Evolutionary conservation across 2,888 invertebrate genomes (phyloP).

Genomic region (Torymus tubicola): DNA sequence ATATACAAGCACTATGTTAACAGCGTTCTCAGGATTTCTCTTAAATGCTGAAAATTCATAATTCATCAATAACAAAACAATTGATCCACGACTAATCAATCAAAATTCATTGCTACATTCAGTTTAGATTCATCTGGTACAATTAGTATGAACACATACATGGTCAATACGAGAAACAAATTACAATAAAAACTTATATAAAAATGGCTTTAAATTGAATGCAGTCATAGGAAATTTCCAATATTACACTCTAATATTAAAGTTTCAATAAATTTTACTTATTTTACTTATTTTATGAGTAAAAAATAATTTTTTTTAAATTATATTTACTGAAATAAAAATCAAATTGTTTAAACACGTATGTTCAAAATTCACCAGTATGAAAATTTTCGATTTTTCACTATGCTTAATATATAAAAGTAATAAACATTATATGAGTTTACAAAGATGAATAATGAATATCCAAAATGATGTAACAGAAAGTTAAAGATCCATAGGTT

Average conservation of each 20-base stretch:
- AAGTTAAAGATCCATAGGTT: constrained; percentile 73
- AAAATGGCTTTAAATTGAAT: too few relatives aligned
- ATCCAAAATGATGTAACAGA: constrained; percentile 20
- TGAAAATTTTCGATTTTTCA: constrained; percentile 16
- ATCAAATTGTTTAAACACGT: constrained; percentile 8
- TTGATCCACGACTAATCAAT: too few relatives aligned
- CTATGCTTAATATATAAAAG: constrained; percentile 14
- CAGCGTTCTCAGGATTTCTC: background rate
- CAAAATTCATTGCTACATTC: too few relatives aligned
- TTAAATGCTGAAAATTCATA: background rate
- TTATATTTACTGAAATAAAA: constrained; percentile 1
- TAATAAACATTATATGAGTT: constrained; percentile 23
- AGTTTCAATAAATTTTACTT: too few relatives aligned
- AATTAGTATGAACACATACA: background rate
- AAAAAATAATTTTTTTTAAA: background rate
- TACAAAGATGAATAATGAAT: constrained; percentile 32
- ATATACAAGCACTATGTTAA: constrained; percentile 9
- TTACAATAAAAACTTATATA: too few relatives aligned
- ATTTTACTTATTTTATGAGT: too few relatives aligned
- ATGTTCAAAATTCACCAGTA: constrained; percentile 7
- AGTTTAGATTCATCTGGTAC: background rate
- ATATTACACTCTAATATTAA: too few relatives aligned
- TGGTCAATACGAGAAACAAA: background rate
- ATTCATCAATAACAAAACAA: background rate
- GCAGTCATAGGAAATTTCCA: too few relatives aligned